Evolutionary conservation across 2,113 vertebrate genomes (phyloP), one percentile per base, ranked within the genome.

Genomic region (Uria lomvia): DNA sequence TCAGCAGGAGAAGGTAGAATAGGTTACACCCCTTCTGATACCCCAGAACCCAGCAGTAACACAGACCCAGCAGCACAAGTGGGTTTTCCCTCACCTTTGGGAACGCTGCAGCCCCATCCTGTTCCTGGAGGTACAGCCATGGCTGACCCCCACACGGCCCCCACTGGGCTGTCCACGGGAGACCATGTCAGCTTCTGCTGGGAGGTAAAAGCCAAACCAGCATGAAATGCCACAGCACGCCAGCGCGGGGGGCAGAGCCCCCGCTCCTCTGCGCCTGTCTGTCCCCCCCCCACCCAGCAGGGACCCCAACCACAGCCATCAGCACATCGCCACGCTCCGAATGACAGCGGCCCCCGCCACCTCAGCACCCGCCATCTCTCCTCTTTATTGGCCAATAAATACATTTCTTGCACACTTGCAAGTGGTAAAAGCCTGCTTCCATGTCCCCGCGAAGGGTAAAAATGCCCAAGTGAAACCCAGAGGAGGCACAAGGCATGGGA

Each of bases 241-340:
- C 34, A 6, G 2, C 0, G 0, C 0, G 5, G 11, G 38, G 50
- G 43, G 32, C 43, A 45, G 70, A 77, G 36, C 49, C n/a, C 14
- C 0, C 6, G 19, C 27, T 9, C 20, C 0, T 7, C 43, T 27
- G 52, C 43, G 27, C 49, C 66, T 22, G 3, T 19, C n/a, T 8
- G 9, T 6, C 40, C 40, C 4, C 27, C 29, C 49, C 45, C 7
- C 4, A 11, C 18, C 22, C 7, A 0, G 15, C 45, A 26, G 45
- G 32, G 36, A 47, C 40, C 40, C 12, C 7, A 58, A 0, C 23
- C 9, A 1, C 42, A 36, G 62, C 66, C 16, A 4, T 11, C 55
- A 11, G 21, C 52, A 30, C 53, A 4, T 8, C 3, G 0, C 27
- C 5, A 1, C 24, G 13, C 36, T 34, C 0, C 9, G 10, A 13